A percentile compares a stretch with the other conserved stretches of the same genome.
phyloP scores from a whole-genome alignment of 2,113 vertebrate genomes.

The Galbula dea region DNA sequence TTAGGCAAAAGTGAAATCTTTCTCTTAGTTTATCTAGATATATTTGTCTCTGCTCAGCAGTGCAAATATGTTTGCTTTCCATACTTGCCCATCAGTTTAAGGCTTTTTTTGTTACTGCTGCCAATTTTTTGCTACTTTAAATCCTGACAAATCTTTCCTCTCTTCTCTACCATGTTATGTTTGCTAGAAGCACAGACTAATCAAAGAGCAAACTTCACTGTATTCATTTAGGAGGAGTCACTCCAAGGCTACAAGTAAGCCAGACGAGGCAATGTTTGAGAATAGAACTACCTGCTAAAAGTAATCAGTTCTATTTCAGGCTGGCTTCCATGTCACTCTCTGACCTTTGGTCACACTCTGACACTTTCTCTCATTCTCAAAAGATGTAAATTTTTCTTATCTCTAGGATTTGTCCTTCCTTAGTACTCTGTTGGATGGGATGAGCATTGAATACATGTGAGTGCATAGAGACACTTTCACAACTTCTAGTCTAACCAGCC shows the following conservation, averaged over 20 bases:
- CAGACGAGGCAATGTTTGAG: neutral
- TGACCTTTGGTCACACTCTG: neutral
- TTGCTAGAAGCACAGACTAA: neutral
- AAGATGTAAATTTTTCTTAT: neutral
- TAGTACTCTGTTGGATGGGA: neutral
- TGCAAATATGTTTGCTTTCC: constrained; percentile 42
- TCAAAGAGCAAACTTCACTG: neutral
- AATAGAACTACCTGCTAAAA: neutral
- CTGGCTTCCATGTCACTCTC: neutral
- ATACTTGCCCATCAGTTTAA: constrained; percentile 22
- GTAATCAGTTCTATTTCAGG: neutral
- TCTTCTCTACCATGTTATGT: neutral
- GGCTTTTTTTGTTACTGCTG: constrained; percentile 19
- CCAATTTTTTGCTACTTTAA: constrained; percentile 36
- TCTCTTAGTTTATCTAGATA: constrained; percentile 10
- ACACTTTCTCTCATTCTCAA: neutral
- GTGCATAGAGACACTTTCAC: neutral
- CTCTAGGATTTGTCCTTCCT: neutral
- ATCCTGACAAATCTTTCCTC: constrained; percentile 8
- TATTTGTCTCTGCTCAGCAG: constrained; percentile 42
- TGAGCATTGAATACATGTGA: neutral
- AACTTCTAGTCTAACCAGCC: neutral
- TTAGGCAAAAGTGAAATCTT: constrained; percentile 44
- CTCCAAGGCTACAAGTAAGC: neutral
- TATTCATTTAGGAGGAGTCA: neutral